phyloP scores from a whole-genome alignment of 2,888 invertebrate species.

The Caenorhabditis afra region DNA sequence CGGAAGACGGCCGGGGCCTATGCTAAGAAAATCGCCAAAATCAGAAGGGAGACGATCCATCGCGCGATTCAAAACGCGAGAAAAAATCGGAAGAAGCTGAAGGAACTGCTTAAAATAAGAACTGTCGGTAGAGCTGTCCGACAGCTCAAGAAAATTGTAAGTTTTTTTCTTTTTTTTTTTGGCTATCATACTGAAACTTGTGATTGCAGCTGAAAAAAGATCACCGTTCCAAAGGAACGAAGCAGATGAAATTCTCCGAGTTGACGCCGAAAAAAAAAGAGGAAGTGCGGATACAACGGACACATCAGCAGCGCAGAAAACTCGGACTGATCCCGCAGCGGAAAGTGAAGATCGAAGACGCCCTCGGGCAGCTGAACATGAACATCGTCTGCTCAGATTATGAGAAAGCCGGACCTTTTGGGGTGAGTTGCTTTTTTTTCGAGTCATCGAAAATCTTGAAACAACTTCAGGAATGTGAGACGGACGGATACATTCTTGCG shows the following conservation, averaged over 20 bases:
- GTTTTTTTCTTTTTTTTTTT: slow-evolving; percentile 14
- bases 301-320: not conserved
- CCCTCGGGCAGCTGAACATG: slow-evolving; percentile 2
- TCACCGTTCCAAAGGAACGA: slow-evolving; percentile 9
- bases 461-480: not conserved
- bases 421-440: slow-evolving; percentile 1
- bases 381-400: not conserved
- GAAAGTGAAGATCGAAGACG: not conserved
- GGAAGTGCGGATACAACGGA: slow-evolving; percentile 4
- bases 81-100: not conserved
- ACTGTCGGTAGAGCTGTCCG: no score
- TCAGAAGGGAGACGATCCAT: no score
- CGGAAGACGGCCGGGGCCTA: no score
- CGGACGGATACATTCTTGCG: slow-evolving; percentile 20
- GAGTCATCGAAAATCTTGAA: no score
- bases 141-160: slow-evolving; percentile 3
- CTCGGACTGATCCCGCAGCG: not conserved
- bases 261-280: not conserved
- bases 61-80: no score
- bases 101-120: not conserved
- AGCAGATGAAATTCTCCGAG: not conserved
- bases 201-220: slow-evolving; percentile 27
- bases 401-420: slow-evolving; percentile 20
- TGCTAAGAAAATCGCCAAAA: not conserved
- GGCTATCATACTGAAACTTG: no score